Conservation (phyloP, 2,113 vertebrate species). For the Galemys pyrenaicus region DNA sequence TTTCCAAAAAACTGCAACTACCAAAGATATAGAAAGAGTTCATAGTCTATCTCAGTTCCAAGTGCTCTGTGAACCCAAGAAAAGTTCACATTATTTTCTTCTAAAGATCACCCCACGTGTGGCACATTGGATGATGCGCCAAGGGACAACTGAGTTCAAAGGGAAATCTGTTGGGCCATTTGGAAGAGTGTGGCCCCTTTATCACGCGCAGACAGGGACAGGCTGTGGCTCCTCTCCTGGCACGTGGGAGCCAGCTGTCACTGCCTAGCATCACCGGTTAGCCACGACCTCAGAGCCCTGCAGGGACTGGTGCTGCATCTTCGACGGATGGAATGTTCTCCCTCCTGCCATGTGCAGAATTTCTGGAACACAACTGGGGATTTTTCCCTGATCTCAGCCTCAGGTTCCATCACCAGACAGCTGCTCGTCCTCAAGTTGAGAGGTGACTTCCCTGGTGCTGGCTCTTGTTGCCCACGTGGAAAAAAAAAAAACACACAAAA, state of each 20-base stretch:
- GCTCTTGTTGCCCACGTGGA: background rate
- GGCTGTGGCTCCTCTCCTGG: fast-evolving
- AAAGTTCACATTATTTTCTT: background rate
- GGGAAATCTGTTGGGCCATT: background rate
- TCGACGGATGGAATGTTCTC: background rate
- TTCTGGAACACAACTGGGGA: background rate
- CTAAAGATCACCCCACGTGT: background rate
- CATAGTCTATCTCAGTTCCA: background rate
- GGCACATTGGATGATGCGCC: too few species aligned
- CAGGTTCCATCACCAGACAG: background rate
- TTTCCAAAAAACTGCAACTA: background rate
- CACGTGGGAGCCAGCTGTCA: background rate
- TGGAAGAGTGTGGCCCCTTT: fast-evolving
- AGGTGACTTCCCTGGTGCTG: background rate
- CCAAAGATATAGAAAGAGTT: background rate
- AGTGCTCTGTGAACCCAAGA: background rate
- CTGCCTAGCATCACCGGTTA: background rate
- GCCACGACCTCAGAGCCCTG: background rate
- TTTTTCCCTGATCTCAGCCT: background rate
- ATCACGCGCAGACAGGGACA: background rate
- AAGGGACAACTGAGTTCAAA: background rate
- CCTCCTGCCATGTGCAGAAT: background rate
- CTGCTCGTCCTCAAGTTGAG: background rate
- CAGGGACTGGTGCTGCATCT: too few species aligned
- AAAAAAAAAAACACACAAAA: too few species aligned